Evolutionary conservation across 2,888 invertebrate genomes (phyloP).

Genomic region (Nomada fabriciana): DNA sequence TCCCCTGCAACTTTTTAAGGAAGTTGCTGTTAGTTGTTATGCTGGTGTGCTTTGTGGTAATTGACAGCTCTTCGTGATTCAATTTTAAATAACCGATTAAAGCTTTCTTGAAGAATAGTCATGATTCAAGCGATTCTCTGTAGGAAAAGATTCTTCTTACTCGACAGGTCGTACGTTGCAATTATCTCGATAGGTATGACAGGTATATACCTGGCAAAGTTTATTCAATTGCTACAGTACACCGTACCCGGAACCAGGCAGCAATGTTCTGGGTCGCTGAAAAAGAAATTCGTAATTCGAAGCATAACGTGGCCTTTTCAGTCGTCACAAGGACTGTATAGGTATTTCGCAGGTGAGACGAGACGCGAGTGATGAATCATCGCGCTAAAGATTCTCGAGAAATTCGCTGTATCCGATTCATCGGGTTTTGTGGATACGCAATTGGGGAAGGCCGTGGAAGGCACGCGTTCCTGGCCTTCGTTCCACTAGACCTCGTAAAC

Average conservation of each 20-base stretch:
- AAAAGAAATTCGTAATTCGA: conserved; percentile 24
- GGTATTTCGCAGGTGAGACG: conserved; percentile 38
- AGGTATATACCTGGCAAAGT: no score
- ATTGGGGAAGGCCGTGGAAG: conserved; percentile 40
- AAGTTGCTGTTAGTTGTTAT: background rate
- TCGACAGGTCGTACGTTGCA: no score
- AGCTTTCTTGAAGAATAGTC: no score
- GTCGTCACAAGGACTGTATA: conserved; percentile 24
- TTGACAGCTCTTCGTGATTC: background rate
- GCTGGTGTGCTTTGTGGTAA: background rate
- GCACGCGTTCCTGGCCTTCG: conserved; percentile 43
- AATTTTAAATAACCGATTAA: background rate
- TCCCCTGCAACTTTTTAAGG: background rate
- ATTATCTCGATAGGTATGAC: no score
- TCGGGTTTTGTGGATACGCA: conserved; percentile 41
- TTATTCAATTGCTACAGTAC: no score
- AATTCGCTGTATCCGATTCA: conserved; percentile 42
- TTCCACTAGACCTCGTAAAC: conserved; percentile 28
- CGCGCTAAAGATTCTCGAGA: conserved; percentile 47
- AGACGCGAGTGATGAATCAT: conserved; percentile 42
- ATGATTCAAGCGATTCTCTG: no score
- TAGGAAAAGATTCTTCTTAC: no score
- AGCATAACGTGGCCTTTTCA: conserved; percentile 20
- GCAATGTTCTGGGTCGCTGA: background rate
- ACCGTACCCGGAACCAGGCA: conserved; percentile 1